Conservation (phyloP, 2,113 vertebrate species). For the Xerus inauris region DNA sequence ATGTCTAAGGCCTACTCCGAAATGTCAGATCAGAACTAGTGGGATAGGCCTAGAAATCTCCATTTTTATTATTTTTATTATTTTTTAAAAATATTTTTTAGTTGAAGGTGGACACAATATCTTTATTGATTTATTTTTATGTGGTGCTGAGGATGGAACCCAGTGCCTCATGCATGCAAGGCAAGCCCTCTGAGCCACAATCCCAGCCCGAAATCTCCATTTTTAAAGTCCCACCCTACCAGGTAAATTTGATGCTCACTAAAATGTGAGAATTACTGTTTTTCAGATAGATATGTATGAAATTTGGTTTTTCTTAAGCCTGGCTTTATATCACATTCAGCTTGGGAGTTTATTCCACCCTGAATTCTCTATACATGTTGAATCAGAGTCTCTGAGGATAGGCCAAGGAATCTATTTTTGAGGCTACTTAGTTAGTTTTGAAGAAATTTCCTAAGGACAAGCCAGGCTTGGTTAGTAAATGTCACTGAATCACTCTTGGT, state of each 20-base stretch:
- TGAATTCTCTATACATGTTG: not conserved
- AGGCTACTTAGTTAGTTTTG: slow-evolving; percentile 12
- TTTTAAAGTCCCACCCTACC: not conserved
- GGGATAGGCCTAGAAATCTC: not conserved
- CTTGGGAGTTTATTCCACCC: not conserved
- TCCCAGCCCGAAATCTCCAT: no score
- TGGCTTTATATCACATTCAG: not conserved
- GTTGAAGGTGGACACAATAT: no score
- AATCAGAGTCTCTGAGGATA: not conserved
- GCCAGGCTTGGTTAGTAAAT: slow-evolving; percentile 31
- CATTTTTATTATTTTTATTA: no score
- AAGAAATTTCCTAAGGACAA: slow-evolving; percentile 30
- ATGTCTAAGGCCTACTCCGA: not conserved
- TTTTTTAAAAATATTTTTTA: no score
- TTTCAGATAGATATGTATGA: not conserved
- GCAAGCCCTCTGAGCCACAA: no score
- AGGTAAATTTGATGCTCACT: not conserved
- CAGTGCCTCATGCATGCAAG: no score
- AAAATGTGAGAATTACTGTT: not conserved
- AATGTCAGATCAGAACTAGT: not conserved
- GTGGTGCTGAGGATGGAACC: no score
- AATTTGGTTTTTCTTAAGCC: not conserved
- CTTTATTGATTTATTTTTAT: no score
- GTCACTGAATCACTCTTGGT: not conserved
- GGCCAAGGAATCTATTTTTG: not conserved